Evolutionary conservation across 2,113 vertebrate genomes (phyloP).

Genomic region (Sisor rabdophorus): DNA sequence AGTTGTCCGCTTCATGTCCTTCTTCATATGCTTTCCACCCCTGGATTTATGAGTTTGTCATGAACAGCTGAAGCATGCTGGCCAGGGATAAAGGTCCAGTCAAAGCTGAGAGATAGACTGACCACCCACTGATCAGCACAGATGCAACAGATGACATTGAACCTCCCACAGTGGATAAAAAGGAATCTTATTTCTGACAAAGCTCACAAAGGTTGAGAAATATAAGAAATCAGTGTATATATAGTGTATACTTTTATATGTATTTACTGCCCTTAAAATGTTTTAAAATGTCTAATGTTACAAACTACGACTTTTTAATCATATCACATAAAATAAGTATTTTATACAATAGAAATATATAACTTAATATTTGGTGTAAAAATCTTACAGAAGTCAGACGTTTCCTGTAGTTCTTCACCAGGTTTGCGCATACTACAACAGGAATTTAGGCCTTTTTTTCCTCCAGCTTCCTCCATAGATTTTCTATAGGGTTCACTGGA

Average conservation of each 20-base stretch:
- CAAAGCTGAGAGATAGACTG: conserved; percentile 26
- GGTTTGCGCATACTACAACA: too few relatives aligned
- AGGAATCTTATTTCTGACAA: background rate
- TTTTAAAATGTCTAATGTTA: background rate
- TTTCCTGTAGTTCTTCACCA: too few relatives aligned
- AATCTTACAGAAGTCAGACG: too few relatives aligned
- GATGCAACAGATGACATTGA: conserved; percentile 44
- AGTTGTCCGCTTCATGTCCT: conserved; percentile 39
- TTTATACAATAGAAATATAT: too few relatives aligned
- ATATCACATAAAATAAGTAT: too few relatives aligned
- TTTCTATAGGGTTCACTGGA: too few relatives aligned
- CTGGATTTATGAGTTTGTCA: conserved; percentile 49
- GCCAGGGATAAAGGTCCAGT: conserved; percentile 40
- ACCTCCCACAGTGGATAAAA: background rate
- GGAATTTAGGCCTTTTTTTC: too few relatives aligned
- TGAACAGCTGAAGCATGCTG: conserved; percentile 42
- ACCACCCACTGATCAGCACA: conserved; percentile 45
- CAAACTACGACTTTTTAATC: too few relatives aligned
- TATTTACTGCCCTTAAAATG: background rate
- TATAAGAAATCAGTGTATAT: too few relatives aligned
- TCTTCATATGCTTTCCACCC: conserved; percentile 36
- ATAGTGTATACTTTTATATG: background rate
- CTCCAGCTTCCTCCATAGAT: too few relatives aligned
- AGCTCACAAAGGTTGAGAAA: background rate
- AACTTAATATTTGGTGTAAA: too few relatives aligned